These are phyloP conservation scores for Erynnis tages DNA, from an alignment of 2,888 invertebrate species.

Conservation along the genomic window DNA sequence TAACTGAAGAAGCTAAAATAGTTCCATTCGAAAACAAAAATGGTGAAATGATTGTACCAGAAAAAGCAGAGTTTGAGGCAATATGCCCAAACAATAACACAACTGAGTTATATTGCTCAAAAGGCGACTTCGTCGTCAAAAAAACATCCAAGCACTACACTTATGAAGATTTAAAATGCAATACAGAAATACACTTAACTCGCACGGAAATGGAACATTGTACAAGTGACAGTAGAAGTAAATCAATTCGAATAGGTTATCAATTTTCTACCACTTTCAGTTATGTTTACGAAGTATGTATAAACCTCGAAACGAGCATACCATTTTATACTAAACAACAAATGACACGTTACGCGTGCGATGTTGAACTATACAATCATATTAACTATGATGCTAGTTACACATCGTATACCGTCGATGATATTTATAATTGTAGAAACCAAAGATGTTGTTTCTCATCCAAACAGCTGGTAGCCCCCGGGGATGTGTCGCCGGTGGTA, in stretches of 20 bases:
- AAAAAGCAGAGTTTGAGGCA: too few relatives aligned
- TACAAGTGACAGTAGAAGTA: not conserved
- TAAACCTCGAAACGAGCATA: not conserved
- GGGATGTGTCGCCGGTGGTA: slow-evolving; percentile 47
- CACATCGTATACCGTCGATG: not conserved
- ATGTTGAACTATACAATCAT: not conserved
- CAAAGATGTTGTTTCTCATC: slow-evolving; percentile 46
- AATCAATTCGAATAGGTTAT: slow-evolving; percentile 3
- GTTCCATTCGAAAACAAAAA: slow-evolving; percentile 3
- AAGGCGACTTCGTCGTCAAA: not conserved
- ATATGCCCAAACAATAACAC: too few relatives aligned
- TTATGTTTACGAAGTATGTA: slow-evolving; percentile 6
- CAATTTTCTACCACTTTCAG: not conserved
- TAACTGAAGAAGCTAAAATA: not conserved
- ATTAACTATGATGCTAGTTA: not conserved
- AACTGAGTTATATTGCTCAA: not conserved
- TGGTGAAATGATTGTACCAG: slow-evolving; percentile 10
- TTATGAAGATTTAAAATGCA: slow-evolving; percentile 9
- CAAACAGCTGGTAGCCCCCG: slow-evolving; percentile 48
- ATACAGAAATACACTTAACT: not conserved
- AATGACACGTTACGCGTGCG: not conserved
- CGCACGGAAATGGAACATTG: not conserved
- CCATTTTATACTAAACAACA: not conserved
- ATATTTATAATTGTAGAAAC: not conserved
- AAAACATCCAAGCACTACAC: not conserved